Conservation (phyloP, 2,888 invertebrate genomes). For the Chrysopilus asiliformis region DNA sequence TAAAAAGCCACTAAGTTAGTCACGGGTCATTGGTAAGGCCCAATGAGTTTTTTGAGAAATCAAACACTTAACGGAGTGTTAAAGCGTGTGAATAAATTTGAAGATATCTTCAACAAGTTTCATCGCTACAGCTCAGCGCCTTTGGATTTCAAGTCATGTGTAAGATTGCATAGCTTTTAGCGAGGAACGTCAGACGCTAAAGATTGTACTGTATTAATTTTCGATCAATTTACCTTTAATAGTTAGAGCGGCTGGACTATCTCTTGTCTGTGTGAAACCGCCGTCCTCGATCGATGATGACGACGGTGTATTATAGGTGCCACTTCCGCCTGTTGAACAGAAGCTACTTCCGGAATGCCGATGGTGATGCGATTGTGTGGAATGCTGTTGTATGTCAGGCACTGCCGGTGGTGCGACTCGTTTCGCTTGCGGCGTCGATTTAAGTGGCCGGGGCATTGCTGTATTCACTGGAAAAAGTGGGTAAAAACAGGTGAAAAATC, state of each 20-base stretch:
- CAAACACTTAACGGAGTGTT: too few species aligned
- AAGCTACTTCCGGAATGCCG: constrained; percentile 46
- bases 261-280: constrained; percentile 34
- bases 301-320: constrained; percentile 1
- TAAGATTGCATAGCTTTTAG: too few species aligned
- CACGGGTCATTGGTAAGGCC: too few species aligned
- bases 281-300: constrained; percentile 34
- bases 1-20: too few species aligned
- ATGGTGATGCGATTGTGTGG: constrained; percentile 65
- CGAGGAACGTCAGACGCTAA: too few species aligned
- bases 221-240: constrained; percentile 30
- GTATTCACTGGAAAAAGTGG: constrained; percentile 57
- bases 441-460: constrained; percentile 79
- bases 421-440: constrained; percentile 73
- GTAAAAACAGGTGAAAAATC: too few species aligned
- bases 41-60: too few species aligned
- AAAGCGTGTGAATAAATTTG: too few species aligned
- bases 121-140: too few species aligned
- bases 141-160: too few species aligned
- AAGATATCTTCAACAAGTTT: too few species aligned
- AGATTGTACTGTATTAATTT: not conserved
- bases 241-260: constrained; percentile 33
- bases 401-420: constrained; percentile 83
- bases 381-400: constrained; percentile 63
- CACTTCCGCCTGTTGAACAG: constrained; percentile 15